Evolutionary conservation across 2,797 vertebrate genomes (phyloP).

Genomic region (Gambusia yucatana): DNA sequence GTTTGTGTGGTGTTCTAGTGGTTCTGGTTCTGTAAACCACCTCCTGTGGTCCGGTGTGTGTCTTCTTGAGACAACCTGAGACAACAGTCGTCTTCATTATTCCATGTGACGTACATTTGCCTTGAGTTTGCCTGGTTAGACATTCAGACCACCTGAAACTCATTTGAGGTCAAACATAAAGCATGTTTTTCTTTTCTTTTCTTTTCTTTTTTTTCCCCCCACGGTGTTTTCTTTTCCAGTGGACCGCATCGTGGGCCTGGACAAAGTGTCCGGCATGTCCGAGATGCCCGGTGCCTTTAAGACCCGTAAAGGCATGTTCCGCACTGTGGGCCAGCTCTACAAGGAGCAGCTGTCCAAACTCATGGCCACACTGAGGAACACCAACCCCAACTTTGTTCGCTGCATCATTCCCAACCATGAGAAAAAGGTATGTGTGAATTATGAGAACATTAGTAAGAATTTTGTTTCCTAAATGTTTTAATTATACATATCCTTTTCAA

Average conservation of each 20-base stretch:
- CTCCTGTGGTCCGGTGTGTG: constrained; percentile 35
- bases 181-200: not conserved
- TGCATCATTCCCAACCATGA: constrained; percentile 99
- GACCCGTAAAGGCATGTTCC: constrained; percentile 98
- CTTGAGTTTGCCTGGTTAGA: constrained; percentile 55
- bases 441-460: not conserved
- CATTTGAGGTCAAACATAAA: not conserved
- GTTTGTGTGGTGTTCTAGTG: constrained; percentile 69
- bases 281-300: constrained; percentile 95
- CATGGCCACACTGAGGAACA: constrained; percentile 97
- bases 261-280: constrained; percentile 96
- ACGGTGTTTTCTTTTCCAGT: constrained; percentile 76
- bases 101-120: constrained; percentile 55
- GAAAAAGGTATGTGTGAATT: constrained; percentile 87
- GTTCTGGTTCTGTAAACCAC: constrained; percentile 41
- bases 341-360: constrained; percentile 98
- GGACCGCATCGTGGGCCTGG: constrained; percentile 96
- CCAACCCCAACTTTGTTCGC: constrained; percentile 98
- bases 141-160: not conserved
- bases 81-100: constrained; percentile 43
- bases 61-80: constrained; percentile 39
- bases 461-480: not conserved
- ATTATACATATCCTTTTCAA: not conserved
- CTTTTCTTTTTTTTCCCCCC: not conserved
- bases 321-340: constrained; percentile 97